Conservation (phyloP, 2,888 invertebrate genomes). For the Nephrotoma guestfalica region DNA sequence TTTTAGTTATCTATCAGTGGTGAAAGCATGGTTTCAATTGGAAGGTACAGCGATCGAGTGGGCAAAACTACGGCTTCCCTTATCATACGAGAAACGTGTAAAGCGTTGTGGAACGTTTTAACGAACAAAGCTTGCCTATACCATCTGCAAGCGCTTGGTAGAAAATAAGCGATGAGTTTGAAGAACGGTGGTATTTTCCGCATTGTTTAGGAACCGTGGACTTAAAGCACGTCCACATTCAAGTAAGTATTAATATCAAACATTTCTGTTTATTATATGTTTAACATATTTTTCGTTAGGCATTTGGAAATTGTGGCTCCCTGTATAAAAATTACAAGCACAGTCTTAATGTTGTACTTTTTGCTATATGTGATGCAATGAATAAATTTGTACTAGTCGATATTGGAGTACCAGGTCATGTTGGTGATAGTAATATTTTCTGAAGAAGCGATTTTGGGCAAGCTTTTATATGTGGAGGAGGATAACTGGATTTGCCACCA, state of each 20-base stretch:
- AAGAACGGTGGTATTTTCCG: background rate
- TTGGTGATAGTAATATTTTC: background rate
- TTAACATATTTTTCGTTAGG: background rate
- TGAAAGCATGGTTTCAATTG: background rate
- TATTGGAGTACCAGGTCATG: background rate
- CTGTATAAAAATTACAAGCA: background rate
- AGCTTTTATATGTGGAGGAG: no score
- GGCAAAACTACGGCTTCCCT: background rate
- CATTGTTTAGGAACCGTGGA: no score
- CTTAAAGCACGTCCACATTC: background rate
- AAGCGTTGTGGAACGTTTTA: background rate
- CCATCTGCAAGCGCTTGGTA: background rate
- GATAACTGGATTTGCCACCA: no score
- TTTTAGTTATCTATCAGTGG: background rate
- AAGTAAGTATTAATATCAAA: background rate
- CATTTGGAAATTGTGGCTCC: background rate
- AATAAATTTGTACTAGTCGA: background rate
- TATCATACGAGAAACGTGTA: background rate
- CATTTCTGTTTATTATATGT: background rate
- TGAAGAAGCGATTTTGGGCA: background rate
- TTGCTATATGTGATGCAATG: no score
- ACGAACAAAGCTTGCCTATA: no score
- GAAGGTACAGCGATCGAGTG: background rate
- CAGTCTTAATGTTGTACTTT: no score
- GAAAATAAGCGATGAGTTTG: background rate